A percentile compares a stretch with the other conserved stretches of the same genome.
Conservation (phyloP, 2,113 vertebrate species). For the Motacilla alba region DNA sequence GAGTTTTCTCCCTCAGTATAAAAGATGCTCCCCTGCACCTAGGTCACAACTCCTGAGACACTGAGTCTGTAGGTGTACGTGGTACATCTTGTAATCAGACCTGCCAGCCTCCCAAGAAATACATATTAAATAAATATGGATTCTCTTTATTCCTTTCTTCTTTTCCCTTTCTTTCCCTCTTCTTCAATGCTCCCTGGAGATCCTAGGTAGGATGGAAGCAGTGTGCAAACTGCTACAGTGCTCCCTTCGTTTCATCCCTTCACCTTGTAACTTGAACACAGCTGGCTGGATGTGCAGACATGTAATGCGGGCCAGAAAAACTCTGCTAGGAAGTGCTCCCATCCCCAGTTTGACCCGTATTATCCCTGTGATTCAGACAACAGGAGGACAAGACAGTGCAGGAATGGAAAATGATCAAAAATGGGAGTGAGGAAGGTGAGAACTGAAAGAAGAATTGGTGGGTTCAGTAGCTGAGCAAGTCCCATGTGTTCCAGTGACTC, state of each 20-base stretch:
- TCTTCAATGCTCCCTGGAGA: background rate
- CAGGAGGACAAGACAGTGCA: background rate
- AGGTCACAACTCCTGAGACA: background rate
- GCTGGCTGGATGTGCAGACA: background rate
- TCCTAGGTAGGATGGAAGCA: background rate
- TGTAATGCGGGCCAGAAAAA: background rate
- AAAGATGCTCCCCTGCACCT: background rate
- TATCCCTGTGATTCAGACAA: background rate
- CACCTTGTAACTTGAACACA: background rate
- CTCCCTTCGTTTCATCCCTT: background rate
- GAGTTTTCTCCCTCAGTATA: background rate
- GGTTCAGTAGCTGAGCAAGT: background rate
- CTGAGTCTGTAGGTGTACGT: background rate
- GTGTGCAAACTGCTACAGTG: background rate
- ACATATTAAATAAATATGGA: background rate
- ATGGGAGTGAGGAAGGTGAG: background rate
- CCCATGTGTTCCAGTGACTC: rapidly evolving
- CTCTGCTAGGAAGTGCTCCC: background rate
- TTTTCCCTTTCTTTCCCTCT: background rate
- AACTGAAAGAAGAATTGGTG: background rate
- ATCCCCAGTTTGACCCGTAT: background rate
- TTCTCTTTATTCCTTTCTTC: background rate
- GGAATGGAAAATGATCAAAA: background rate
- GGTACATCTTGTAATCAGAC: background rate
- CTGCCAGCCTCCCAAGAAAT: background rate